A percentile compares a stretch with the other conserved stretches of the same genome.
Conservation (phyloP, 2,797 vertebrate species). For the Odontamblyopus rebecca region DNA sequence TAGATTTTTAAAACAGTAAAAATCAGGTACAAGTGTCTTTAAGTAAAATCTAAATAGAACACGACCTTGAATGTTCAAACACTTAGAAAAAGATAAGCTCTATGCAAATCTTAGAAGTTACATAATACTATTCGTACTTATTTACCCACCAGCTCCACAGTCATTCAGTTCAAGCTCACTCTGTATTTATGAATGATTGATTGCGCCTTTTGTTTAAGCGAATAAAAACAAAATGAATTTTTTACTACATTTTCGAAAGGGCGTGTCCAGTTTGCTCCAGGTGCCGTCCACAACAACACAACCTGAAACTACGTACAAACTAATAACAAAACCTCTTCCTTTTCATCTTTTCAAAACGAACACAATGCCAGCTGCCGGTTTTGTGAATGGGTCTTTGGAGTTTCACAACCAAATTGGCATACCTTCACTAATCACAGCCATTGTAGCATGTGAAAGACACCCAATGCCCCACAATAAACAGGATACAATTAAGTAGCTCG, state of each 20-base stretch:
- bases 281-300: conserved; percentile 9
- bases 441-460: conserved; percentile 55
- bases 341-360: conserved; percentile 10
- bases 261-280: conserved; percentile 1
- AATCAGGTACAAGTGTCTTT: too few species aligned
- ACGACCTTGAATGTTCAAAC: too few species aligned
- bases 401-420: conserved; percentile 41
- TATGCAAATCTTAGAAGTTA: too few species aligned
- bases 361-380: conserved; percentile 26
- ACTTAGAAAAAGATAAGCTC: too few species aligned
- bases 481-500: conserved; percentile 54
- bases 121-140: too few species aligned
- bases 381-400: conserved; percentile 16
- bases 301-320: conserved; percentile 17
- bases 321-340: conserved; percentile 21
- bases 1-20: too few species aligned
- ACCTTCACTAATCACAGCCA: conserved; percentile 46
- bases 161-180: not conserved
- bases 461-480: conserved; percentile 38
- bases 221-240: not conserved
- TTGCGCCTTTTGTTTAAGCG: not conserved
- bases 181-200: not conserved
- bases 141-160: not conserved
- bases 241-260: not conserved
- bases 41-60: too few species aligned